Conservation (phyloP, 1,140 invertebrate genomes). For the Sarcophaga peregrina region DNA sequence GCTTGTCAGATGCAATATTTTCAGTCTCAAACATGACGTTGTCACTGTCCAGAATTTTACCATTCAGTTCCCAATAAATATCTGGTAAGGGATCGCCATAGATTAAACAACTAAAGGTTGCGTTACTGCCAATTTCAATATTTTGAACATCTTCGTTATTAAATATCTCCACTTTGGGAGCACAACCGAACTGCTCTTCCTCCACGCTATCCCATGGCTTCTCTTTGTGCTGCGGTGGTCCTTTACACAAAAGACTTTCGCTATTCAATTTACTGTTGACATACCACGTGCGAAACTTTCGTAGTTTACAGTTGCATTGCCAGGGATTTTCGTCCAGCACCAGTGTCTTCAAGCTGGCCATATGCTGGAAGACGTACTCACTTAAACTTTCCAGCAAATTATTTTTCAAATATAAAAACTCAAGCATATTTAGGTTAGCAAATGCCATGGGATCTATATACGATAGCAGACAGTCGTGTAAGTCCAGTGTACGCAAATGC, state of each 20-base stretch:
- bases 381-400: conserved; percentile 77
- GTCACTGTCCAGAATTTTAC: conserved; percentile 70
- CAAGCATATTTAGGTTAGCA: conserved; percentile 73
- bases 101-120: conserved; percentile 83
- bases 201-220: conserved; percentile 76
- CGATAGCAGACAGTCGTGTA: conserved; percentile 81
- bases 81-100: conserved; percentile 85
- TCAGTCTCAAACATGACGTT: conserved; percentile 66
- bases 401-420: conserved; percentile 77
- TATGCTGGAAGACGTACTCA: conserved; percentile 73
- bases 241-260: conserved; percentile 73
- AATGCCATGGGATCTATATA: conserved; percentile 79
- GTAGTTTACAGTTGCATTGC: conserved; percentile 87
- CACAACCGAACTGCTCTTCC: conserved; percentile 78
- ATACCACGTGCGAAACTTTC: conserved; percentile 85
- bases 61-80: conserved; percentile 85
- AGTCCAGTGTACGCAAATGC: conserved; percentile 77
- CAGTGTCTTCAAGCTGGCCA: conserved; percentile 79
- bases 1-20: conserved; percentile 60
- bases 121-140: conserved; percentile 78
- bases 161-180: conserved; percentile 72
- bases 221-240: conserved; percentile 71
- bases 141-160: conserved; percentile 74
- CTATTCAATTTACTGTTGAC: conserved; percentile 76
- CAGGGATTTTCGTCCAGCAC: conserved; percentile 87